phyloP scores from a whole-genome alignment of 2,888 invertebrate genomes.

The Flexamia atlantica region DNA sequence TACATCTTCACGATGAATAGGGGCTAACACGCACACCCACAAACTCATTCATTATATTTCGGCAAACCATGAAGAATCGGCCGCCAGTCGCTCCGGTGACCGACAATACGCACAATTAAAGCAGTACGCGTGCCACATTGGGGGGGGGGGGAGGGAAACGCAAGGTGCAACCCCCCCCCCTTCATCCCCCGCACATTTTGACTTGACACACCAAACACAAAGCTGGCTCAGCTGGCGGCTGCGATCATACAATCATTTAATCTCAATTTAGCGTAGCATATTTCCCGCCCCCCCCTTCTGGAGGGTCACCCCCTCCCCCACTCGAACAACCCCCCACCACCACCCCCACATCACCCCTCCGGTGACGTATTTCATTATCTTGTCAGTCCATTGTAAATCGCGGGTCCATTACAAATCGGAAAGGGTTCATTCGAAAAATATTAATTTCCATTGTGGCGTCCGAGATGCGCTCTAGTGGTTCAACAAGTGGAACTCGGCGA shows the following conservation, averaged over 20 bases:
- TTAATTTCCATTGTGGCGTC: constrained; percentile 57
- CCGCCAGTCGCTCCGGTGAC: too few species aligned
- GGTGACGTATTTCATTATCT: constrained; percentile 61
- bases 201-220: constrained; percentile 60
- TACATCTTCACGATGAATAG: too few species aligned
- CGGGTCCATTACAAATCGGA: constrained; percentile 59
- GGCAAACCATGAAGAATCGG: too few species aligned
- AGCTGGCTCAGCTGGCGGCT: constrained; percentile 54
- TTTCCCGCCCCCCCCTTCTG: constrained; percentile 50
- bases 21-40: too few species aligned
- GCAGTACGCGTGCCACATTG: too few species aligned
- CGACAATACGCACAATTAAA: too few species aligned
- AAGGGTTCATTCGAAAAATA: constrained; percentile 62
- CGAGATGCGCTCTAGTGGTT: constrained; percentile 46
- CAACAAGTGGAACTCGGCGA: constrained; percentile 47
- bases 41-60: too few species aligned
- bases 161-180: constrained; percentile 27
- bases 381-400: constrained; percentile 60
- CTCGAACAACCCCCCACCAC: constrained; percentile 22
- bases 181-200: neutral
- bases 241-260: constrained; percentile 68
- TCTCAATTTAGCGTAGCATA: constrained; percentile 70
- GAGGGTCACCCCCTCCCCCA: constrained; percentile 1
- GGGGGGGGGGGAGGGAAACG: constrained; percentile 7
- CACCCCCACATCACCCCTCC: constrained; percentile 6